A percentile compares a stretch with the other conserved stretches of the same genome.
Conservation (phyloP, 2,797 vertebrate species). For the Odontamblyopus rebecca region DNA sequence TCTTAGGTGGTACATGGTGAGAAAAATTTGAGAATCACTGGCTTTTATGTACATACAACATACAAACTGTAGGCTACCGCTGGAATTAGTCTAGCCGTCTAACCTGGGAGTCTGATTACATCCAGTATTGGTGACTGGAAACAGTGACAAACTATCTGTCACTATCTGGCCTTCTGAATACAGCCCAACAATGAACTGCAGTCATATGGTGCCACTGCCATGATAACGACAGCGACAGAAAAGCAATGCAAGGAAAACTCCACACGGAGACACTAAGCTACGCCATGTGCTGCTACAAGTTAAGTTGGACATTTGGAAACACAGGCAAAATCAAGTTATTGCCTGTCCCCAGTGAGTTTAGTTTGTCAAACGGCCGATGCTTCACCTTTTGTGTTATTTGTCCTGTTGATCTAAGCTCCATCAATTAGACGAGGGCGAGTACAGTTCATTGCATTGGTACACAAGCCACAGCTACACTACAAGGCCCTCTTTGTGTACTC, state of each 20-base stretch:
- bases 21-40: too few relatives aligned
- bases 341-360: slow-evolving; percentile 17
- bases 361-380: slow-evolving; percentile 48
- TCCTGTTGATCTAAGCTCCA: slow-evolving; percentile 63
- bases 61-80: too few relatives aligned
- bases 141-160: slow-evolving; percentile 62
- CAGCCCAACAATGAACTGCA: slow-evolving; percentile 61
- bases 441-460: slow-evolving; percentile 67
- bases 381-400: slow-evolving; percentile 58
- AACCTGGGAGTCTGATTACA: not conserved
- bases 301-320: slow-evolving; percentile 36
- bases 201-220: slow-evolving; percentile 48
- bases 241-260: slow-evolving; percentile 40
- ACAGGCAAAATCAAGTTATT: slow-evolving; percentile 31
- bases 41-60: too few relatives aligned
- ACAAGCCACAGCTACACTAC: slow-evolving; percentile 67
- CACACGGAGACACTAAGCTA: slow-evolving; percentile 26
- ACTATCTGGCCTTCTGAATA: slow-evolving; percentile 61
- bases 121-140: slow-evolving; percentile 8
- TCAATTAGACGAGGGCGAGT: slow-evolving; percentile 71
- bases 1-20: too few relatives aligned
- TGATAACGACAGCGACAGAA: slow-evolving; percentile 54
- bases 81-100: not conserved
- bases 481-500: slow-evolving; percentile 74
- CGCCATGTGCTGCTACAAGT: slow-evolving; percentile 7